Evolutionary conservation across 2,888 invertebrate genomes (phyloP).

Genomic region (Onchidella celtica): DNA sequence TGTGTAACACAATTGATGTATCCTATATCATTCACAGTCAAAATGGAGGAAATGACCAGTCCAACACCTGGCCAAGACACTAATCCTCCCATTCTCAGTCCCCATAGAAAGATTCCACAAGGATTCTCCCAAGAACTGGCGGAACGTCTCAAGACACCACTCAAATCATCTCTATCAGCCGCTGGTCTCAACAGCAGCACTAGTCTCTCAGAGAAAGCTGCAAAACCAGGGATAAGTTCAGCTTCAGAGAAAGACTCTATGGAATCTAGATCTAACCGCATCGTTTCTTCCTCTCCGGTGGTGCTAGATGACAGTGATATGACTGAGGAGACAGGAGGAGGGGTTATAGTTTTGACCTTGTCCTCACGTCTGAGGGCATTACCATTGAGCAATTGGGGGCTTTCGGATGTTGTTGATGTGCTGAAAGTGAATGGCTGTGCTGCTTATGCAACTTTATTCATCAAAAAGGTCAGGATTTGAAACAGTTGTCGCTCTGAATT

Average conservation of each 20-base stretch:
- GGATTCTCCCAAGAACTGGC: constrained; percentile 44
- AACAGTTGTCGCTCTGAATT: no score
- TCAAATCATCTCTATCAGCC: constrained; percentile 12
- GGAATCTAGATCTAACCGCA: constrained; percentile 53
- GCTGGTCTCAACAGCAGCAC: constrained; percentile 3
- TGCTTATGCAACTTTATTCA: constrained; percentile 84
- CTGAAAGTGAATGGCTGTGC: constrained; percentile 91
- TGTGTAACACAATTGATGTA: no score
- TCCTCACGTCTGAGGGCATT: constrained; percentile 34
- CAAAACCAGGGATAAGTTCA: constrained; percentile 34
- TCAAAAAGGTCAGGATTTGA: constrained; percentile 81
- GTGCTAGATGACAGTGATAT: constrained; percentile 49
- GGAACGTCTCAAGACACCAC: constrained; percentile 35
- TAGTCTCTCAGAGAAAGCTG: constrained; percentile 39
- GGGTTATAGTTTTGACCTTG: constrained; percentile 50
- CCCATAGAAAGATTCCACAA: constrained; percentile 48
- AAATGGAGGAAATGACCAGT: constrained; percentile 27
- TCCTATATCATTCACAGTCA: constrained; percentile 20
- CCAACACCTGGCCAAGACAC: constrained; percentile 27
- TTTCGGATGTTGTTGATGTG: constrained; percentile 47
- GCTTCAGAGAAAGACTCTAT: constrained; percentile 42
- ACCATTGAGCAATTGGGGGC: constrained; percentile 43
- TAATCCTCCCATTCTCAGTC: constrained; percentile 54
- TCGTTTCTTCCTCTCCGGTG: constrained; percentile 55
- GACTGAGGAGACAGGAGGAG: constrained; percentile 54